Conservation (phyloP, 2,113 vertebrate genomes). For the Solea senegalensis region DNA sequence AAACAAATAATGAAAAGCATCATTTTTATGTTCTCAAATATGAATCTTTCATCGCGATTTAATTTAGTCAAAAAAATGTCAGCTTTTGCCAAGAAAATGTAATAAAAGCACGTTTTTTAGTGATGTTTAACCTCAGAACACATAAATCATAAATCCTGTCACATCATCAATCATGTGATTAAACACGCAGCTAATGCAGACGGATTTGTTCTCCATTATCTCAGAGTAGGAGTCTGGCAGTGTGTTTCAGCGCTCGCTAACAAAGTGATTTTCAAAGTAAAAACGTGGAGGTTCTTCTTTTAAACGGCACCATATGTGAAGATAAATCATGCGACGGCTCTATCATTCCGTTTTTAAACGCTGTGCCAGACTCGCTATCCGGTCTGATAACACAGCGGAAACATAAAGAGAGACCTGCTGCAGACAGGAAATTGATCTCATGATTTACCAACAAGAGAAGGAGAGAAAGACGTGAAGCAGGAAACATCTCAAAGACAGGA, state of each 20-base stretch:
- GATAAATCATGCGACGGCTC: slow-evolving; percentile 21
- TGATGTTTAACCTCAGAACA: slow-evolving; percentile 3
- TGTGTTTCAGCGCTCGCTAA: slow-evolving; percentile 17
- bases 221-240: slow-evolving; percentile 36
- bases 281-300: background rate
- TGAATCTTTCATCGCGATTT: background rate
- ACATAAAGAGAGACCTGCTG: background rate
- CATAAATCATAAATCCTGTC: slow-evolving; percentile 46
- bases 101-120: background rate
- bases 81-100: background rate
- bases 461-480: background rate
- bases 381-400: background rate
- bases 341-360: background rate
- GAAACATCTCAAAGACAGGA: background rate
- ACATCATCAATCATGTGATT: slow-evolving; percentile 27
- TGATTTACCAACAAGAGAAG: background rate
- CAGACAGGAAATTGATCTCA: background rate
- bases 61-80: background rate
- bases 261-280: background rate
- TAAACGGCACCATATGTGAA: slow-evolving; percentile 38
- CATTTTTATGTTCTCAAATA: background rate
- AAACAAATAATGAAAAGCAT: too few species aligned
- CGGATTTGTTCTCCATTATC: slow-evolving; percentile 50
- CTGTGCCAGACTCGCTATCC: slow-evolving; percentile 1
- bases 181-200: slow-evolving; percentile 29